These are phyloP conservation scores for Malacoctenus gilli DNA, from an alignment of 2,797 vertebrate species.

Conservation along the genomic window DNA sequence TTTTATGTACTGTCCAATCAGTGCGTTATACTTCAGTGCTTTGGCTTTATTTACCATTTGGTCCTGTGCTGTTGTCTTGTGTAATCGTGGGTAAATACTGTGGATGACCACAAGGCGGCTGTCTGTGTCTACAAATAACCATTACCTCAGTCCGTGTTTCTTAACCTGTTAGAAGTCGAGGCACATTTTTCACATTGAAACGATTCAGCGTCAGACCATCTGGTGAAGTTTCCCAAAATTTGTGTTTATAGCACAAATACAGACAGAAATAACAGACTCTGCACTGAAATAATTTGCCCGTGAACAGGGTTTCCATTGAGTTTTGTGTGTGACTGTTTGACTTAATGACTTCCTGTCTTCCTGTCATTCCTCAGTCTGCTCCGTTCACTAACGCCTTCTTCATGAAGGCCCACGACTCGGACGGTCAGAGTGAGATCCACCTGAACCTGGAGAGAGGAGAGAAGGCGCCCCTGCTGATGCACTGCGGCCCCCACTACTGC, in stretches of 20 bases:
- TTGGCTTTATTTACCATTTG: too few species aligned
- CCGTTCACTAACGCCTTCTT: constrained; percentile 59
- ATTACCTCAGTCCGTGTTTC: too few species aligned
- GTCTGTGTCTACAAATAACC: background rate
- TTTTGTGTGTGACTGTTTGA: background rate
- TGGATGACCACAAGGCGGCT: constrained; percentile 59
- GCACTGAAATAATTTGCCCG: constrained; percentile 3
- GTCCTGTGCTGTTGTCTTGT: too few species aligned
- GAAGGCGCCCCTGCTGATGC: constrained; percentile 55
- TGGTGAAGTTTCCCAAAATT: too few species aligned
- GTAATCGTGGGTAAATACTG: background rate
- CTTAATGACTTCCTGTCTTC: too few species aligned
- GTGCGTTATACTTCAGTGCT: too few species aligned
- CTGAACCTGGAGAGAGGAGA: constrained; percentile 50
- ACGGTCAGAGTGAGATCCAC: constrained; percentile 33
- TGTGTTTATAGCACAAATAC: too few species aligned
- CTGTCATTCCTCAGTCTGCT: constrained; percentile 60
- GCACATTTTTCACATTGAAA: too few species aligned
- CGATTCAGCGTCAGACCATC: too few species aligned
- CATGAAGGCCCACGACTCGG: constrained; percentile 49
- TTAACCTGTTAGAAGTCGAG: too few species aligned
- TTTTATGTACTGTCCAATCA: too few species aligned
- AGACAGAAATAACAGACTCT: too few species aligned
- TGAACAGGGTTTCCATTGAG: background rate
- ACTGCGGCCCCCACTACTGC: constrained; percentile 38